Evolutionary conservation across 2,888 invertebrate species (phyloP), one percentile per base, ranked within the genome.

Genomic region (Drymonia ruficornis): DNA sequence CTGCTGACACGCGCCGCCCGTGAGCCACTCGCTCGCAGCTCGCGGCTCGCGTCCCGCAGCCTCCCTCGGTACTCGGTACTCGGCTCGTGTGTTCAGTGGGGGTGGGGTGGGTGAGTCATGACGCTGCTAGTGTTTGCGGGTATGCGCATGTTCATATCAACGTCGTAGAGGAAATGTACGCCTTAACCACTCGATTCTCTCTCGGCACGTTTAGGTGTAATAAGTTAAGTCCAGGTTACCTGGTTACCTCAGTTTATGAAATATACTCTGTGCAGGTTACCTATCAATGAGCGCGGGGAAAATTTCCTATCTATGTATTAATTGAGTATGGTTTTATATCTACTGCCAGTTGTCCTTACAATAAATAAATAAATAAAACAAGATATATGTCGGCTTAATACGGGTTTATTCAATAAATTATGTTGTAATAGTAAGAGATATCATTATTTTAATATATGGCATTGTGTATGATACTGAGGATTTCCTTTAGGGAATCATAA

Each of bases 1-100:
- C 88, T 88, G 62, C 43, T 29, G 29, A 16, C 42, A 43, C 47
- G 53, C 23, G 44, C 23, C 42, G 7, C 28, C 40, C 13, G 38
- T 29, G 31, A 34, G 47, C 16, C 12, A 11, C 13, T 5, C 28
- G 55, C 47, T 49, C 47, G 52, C 42, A 11, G 58, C 52, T 18
- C 38, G 50, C 36, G 47, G 40, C 60, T 53, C n/a, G n/a, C n/a
- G n/a, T 54, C 50, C 53, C 23, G 53, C 51, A 13, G 45, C 13
- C 7, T 23, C 23, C 23, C 23, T 23, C 23, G 3, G 23, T 7
- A 23, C 23, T 23, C 23, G 7, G n/a, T n/a, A n/a, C n/a, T 28
- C 19, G 4, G 28, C 29, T 46, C 46, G 9, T 7, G 46, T 46
- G 46, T 7, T 28, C 13, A 13, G 46, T 15, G 46, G 0, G n/a